Evolutionary conservation across 1,140 invertebrate genomes (phyloP).

Genomic region (Chelonus insularis): DNA sequence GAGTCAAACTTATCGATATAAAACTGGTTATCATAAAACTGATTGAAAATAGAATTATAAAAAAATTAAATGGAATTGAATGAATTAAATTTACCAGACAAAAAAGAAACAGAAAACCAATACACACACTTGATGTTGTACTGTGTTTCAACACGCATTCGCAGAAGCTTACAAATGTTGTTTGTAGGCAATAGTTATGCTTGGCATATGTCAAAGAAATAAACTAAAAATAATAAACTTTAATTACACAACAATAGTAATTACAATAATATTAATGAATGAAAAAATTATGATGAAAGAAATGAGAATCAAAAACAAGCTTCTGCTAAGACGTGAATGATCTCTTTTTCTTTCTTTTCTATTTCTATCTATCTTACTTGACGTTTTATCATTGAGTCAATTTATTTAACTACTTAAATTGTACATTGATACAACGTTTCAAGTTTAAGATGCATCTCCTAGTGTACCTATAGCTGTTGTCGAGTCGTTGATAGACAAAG

Average conservation of each 20-base stretch:
- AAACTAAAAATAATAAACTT: slow-evolving; percentile 1
- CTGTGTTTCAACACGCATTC: slow-evolving; percentile 37
- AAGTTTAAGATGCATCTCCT: slow-evolving; percentile 48
- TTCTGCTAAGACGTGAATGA: slow-evolving; percentile 43
- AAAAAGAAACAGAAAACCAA: slow-evolving; percentile 16
- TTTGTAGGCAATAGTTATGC: slow-evolving; percentile 24
- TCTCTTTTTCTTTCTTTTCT: slow-evolving; percentile 24
- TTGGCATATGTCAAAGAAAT: slow-evolving; percentile 19
- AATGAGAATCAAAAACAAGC: slow-evolving; percentile 26
- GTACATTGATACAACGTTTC: slow-evolving; percentile 33
- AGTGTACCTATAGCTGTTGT: slow-evolving; percentile 53
- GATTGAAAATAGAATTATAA: too few relatives aligned
- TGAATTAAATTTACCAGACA: slow-evolving; percentile 2
- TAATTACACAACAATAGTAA: neutral
- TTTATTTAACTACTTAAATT: neutral
- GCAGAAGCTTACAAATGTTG: slow-evolving; percentile 37
- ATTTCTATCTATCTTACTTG: neutral
- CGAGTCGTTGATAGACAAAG: slow-evolving; percentile 61
- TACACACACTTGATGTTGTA: slow-evolving; percentile 40
- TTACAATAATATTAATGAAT: neutral
- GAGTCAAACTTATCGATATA: slow-evolving; percentile 34
- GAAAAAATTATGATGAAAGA: neutral
- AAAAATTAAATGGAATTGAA: neutral
- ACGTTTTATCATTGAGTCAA: slow-evolving; percentile 38
- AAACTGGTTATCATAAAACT: slow-evolving; percentile 35